Percentiles rank a stretch among this genome's conserved stretches.
These are phyloP conservation scores for Nesometra sesokonis DNA, from an alignment of 35 echinoderm and acorn worm species.

Conservation along the genomic window DNA sequence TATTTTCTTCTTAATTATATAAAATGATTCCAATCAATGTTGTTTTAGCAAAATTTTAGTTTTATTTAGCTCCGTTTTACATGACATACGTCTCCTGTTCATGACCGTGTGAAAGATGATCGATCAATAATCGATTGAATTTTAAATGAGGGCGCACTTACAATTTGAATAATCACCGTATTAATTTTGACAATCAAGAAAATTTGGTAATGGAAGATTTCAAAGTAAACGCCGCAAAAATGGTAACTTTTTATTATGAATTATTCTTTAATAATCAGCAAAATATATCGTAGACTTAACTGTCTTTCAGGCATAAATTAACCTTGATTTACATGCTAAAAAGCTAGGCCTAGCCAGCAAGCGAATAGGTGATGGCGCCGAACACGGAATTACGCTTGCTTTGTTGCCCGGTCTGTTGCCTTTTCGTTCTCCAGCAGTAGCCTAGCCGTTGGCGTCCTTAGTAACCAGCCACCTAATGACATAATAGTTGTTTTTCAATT, in stretches of 20 bases:
- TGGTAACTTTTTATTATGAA: slow-evolving; percentile 3
- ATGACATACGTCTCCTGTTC: no score
- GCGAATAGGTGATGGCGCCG: neutral
- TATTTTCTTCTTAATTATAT: no score
- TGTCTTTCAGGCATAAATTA: neutral
- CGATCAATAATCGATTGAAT: no score
- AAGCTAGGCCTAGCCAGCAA: neutral
- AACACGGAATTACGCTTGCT: neutral
- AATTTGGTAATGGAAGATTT: slow-evolving; percentile 12
- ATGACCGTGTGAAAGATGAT: no score
- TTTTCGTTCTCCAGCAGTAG: no score
- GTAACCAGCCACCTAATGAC: neutral
- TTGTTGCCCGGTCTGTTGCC: no score
- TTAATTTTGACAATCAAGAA: no score
- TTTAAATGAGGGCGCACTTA: no score
- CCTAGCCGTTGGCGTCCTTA: neutral
- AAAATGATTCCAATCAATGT: no score
- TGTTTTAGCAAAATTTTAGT: no score
- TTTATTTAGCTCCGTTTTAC: no score
- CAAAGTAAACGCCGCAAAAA: slow-evolving; percentile 32
- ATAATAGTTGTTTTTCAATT: neutral
- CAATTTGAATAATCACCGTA: no score
- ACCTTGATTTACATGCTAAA: neutral
- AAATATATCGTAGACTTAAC: neutral
- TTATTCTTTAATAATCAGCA: neutral